Evolutionary conservation across 2,888 invertebrate genomes (phyloP).

Genomic region (Colostygia pectinataria): DNA sequence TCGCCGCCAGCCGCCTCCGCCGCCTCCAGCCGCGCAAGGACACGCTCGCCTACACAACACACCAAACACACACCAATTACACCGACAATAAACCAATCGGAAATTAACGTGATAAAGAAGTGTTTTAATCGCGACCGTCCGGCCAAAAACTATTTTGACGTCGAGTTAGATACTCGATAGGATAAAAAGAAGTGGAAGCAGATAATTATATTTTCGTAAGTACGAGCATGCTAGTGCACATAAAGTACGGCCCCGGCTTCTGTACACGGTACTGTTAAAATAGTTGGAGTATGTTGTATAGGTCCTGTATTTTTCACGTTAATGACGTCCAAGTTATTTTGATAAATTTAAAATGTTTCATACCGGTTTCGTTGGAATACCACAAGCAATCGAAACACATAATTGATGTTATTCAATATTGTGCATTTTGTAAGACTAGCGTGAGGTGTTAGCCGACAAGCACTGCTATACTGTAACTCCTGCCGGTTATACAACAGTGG

Average conservation of each 20-base stretch:
- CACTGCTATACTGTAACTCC: constrained; percentile 33
- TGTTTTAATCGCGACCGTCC: too few species aligned
- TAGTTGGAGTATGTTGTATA: too few species aligned
- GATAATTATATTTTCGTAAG: too few species aligned
- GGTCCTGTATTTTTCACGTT: too few species aligned
- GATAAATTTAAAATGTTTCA: constrained; percentile 5
- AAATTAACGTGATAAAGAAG: too few species aligned
- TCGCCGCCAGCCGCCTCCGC: constrained; percentile 73
- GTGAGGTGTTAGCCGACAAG: constrained; percentile 23
- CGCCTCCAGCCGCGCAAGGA: constrained; percentile 84
- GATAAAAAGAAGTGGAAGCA: too few species aligned
- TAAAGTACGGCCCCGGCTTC: too few species aligned
- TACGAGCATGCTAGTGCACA: too few species aligned
- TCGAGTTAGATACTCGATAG: too few species aligned
- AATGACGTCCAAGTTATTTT: not conserved
- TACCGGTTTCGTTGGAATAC: constrained; percentile 33
- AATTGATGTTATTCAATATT: constrained; percentile 38
- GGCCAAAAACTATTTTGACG: too few species aligned
- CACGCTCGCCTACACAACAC: constrained; percentile 84
- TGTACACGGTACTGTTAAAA: too few species aligned
- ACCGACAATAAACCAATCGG: too few species aligned
- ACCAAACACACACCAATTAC: not conserved
- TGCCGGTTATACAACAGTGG: constrained; percentile 34
- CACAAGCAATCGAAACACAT: constrained; percentile 64
- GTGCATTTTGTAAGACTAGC: constrained; percentile 45